A percentile compares a stretch with the other conserved stretches of the same genome.
Evolutionary conservation across 2,888 invertebrate genomes (phyloP).

Genomic region (Andrena chrysosceles): DNA sequence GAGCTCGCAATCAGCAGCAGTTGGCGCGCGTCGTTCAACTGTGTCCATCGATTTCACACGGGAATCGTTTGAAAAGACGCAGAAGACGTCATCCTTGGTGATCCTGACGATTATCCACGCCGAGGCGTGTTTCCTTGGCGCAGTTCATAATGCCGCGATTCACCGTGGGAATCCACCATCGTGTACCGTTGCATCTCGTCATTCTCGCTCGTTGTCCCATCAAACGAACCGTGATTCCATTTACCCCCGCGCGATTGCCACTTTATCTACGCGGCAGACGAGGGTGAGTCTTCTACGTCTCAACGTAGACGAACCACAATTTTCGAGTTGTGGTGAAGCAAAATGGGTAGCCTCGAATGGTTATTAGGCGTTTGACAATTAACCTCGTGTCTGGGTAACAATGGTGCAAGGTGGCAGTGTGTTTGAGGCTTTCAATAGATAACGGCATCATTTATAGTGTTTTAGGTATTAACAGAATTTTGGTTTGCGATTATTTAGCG

Average conservation of each 20-base stretch:
- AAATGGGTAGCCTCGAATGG: neutral
- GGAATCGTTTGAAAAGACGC: neutral
- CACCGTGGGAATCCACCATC: constrained; percentile 76
- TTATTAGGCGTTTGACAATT: neutral
- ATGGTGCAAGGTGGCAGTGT: neutral
- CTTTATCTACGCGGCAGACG: constrained; percentile 8
- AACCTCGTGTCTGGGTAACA: neutral
- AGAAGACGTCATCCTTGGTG: constrained; percentile 12
- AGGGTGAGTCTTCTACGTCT: neutral
- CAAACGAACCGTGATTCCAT: constrained; percentile 70
- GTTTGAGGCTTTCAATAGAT: neutral
- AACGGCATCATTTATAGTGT: too few species aligned
- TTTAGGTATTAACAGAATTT: too few species aligned
- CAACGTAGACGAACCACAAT: neutral
- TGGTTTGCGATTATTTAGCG: too few species aligned
- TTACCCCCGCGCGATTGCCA: constrained; percentile 56
- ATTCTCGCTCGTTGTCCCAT: constrained; percentile 62
- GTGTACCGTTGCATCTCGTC: constrained; percentile 73
- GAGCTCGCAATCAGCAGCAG: constrained; percentile 18
- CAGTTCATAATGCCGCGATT: constrained; percentile 53
- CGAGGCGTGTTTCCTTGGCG: constrained; percentile 54
- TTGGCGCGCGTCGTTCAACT: constrained; percentile 15
- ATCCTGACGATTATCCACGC: constrained; percentile 57
- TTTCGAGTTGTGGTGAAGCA: neutral
- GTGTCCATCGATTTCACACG: constrained; percentile 32